phyloP scores from a whole-genome alignment of 35 echinoderm and acorn worm species.

The Apostichopus californicus region DNA sequence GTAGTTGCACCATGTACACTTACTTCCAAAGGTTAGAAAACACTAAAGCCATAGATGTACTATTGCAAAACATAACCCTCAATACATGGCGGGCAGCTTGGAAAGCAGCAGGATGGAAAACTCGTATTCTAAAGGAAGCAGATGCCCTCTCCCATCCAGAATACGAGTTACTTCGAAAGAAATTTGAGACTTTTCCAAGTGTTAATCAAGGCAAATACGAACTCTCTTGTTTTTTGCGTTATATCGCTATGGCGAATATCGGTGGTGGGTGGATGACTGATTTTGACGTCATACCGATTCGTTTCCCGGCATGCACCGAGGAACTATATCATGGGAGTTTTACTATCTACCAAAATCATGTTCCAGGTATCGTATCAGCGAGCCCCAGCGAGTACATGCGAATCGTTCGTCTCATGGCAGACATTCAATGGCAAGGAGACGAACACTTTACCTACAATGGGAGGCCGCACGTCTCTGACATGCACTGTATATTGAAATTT shows the following conservation, averaged over 20 bases:
- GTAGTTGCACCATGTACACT: background rate
- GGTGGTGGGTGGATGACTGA: conserved; percentile 26
- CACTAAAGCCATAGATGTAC: background rate
- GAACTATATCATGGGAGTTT: background rate
- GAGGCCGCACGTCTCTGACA: conserved; percentile 13
- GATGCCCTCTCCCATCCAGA: conserved; percentile 13
- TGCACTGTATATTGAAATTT: background rate
- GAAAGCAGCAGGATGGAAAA: conserved; percentile 17
- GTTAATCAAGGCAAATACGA: background rate
- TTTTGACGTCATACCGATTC: conserved; percentile 11
- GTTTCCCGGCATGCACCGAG: background rate
- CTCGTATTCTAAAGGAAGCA: background rate
- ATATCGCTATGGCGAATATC: conserved; percentile 18
- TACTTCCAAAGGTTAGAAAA: conserved; percentile 7
- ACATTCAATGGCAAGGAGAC: background rate
- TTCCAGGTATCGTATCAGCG: background rate
- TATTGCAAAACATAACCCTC: background rate
- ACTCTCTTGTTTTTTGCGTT: conserved; percentile 10
- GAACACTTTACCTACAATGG: background rate
- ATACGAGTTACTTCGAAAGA: background rate
- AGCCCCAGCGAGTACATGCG: background rate
- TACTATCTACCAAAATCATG: background rate
- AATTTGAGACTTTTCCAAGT: conserved; percentile 4
- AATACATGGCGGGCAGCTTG: background rate
- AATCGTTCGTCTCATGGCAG: conserved; percentile 2